These are phyloP conservation scores for Caenorhabditis sp. DNA, from an alignment of 2,888 invertebrate species.

Conservation along the genomic window DNA sequence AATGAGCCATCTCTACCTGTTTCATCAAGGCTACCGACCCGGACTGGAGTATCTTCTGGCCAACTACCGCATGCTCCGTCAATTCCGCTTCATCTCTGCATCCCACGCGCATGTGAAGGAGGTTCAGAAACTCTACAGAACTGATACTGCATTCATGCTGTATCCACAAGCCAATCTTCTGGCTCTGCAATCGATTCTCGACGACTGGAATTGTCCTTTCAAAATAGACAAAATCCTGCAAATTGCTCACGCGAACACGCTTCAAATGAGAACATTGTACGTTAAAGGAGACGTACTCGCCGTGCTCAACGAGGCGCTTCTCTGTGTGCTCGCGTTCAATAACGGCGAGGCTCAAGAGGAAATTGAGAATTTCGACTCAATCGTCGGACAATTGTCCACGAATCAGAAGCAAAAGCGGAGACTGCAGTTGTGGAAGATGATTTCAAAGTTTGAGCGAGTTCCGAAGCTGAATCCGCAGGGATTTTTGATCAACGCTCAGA, in stretches of 20 bases:
- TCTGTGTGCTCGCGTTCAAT: not conserved
- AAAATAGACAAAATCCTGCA: not conserved
- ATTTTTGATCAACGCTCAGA: conserved; percentile 21
- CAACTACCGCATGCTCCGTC: not conserved
- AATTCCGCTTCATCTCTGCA: too few relatives aligned
- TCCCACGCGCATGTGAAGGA: too few relatives aligned
- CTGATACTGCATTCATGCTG: not conserved
- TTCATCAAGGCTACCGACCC: not conserved
- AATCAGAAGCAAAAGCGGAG: not conserved
- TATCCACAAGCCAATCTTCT: not conserved
- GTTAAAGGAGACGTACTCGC: not conserved
- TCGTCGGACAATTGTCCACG: not conserved
- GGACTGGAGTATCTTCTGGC: not conserved
- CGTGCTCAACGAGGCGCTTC: not conserved
- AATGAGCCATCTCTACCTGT: not conserved
- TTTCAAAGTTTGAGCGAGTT: not conserved
- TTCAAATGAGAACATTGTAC: not conserved
- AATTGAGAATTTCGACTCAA: not conserved
- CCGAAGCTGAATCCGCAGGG: not conserved
- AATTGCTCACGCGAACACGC: not conserved
- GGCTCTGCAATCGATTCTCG: not conserved
- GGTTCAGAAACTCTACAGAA: not conserved
- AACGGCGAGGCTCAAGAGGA: not conserved
- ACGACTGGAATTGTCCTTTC: not conserved
- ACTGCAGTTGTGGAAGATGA: not conserved